phyloP scores from a whole-genome alignment of 2,888 invertebrate species.

The Tanytarsus gracilentus region DNA sequence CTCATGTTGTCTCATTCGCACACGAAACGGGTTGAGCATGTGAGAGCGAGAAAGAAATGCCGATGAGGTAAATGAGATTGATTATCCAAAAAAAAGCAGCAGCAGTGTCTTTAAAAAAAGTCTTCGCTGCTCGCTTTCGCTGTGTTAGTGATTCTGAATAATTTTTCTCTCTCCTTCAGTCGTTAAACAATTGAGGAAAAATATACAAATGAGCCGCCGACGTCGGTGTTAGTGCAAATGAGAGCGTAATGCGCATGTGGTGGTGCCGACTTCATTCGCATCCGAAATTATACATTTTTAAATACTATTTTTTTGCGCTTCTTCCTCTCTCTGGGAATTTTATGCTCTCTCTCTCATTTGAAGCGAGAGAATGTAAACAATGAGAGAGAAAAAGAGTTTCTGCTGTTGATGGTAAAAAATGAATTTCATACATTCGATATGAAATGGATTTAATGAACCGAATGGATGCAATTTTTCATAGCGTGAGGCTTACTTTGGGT shows the following conservation, averaged over 20 bases:
- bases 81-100: slow-evolving; percentile 7
- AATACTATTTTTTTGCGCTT: slow-evolving; percentile 20
- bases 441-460: too few species aligned
- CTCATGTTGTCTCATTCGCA: not conserved
- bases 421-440: too few species aligned
- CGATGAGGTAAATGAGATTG: slow-evolving; percentile 15
- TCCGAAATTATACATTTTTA: slow-evolving; percentile 25
- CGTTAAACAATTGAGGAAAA: slow-evolving; percentile 23
- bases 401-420: not conserved
- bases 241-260: slow-evolving; percentile 20
- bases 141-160: not conserved
- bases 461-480: too few species aligned
- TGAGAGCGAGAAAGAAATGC: not conserved
- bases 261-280: not conserved
- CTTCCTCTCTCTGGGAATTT: not conserved
- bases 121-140: not conserved
- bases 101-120: not conserved
- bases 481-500: too few species aligned
- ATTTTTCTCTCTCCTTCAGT: not conserved
- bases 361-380: slow-evolving; percentile 1
- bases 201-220: slow-evolving; percentile 19
- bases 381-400: not conserved
- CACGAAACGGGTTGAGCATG: not conserved
- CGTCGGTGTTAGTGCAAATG: not conserved
- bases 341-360: not conserved